phyloP scores from a whole-genome alignment of 1,140 invertebrate genomes.

The Pissodes strobi region DNA sequence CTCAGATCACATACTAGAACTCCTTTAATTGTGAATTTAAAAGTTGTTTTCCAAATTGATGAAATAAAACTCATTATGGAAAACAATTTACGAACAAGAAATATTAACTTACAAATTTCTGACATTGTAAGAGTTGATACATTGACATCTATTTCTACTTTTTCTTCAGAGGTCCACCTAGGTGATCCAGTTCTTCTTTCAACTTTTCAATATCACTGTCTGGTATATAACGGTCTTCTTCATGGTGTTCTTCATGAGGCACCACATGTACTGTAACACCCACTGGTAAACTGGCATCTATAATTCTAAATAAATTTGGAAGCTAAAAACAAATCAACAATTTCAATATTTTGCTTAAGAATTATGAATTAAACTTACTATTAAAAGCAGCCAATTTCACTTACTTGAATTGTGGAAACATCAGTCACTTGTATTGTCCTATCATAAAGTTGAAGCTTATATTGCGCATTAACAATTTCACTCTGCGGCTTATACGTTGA shows the following conservation, averaged over 20 bases:
- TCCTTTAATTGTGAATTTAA: too few relatives aligned
- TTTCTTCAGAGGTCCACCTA: conserved; percentile 63
- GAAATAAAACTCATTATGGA: too few relatives aligned
- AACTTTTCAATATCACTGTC: conserved; percentile 77
- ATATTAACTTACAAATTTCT: too few relatives aligned
- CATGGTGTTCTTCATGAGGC: conserved; percentile 63
- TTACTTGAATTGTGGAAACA: conserved; percentile 45
- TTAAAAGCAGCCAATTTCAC: too few relatives aligned
- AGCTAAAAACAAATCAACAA: conserved; percentile 48
- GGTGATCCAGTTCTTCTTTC: conserved; percentile 67
- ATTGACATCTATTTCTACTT: too few relatives aligned
- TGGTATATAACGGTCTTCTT: conserved; percentile 74
- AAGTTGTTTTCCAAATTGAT: too few relatives aligned
- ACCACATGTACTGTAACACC: conserved; percentile 73
- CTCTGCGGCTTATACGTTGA: conserved; percentile 71
- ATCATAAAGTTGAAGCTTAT: conserved; percentile 75
- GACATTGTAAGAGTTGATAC: too few relatives aligned
- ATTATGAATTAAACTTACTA: too few relatives aligned
- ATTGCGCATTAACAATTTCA: conserved; percentile 69
- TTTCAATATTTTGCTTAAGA: not conserved
- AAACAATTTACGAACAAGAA: too few relatives aligned
- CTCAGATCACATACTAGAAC: too few relatives aligned
- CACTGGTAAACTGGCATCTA: conserved; percentile 73
- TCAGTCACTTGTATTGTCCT: conserved; percentile 70
- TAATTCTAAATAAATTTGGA: conserved; percentile 69